Evolutionary conservation across 1,140 invertebrate genomes (phyloP), one percentile per base, ranked within the genome.

Genomic region (Pantala flavescens): DNA sequence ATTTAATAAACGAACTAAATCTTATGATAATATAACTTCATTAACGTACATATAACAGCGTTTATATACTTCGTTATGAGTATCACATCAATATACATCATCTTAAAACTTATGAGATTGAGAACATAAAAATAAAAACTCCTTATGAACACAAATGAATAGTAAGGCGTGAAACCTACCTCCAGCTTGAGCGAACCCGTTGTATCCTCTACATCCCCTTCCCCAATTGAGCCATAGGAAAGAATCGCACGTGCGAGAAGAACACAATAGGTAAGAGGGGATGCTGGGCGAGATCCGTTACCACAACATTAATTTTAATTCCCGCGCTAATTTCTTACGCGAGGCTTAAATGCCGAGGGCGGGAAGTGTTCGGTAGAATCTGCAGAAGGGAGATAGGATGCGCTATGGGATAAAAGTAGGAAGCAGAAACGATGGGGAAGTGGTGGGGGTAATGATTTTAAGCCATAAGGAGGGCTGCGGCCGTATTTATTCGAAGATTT

Each of bases 221-320:
- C 9, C 9, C 28, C 28, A 36, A 63, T 19, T 63, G 49, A 63
- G 49, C 1, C 5, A 12, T 1, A 12, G 28, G 12, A 21, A 63
- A 21, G 12, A 63, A 63, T 19, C 12, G 49, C n/a, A 21, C 12
- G 16, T 19, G 49, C 49, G 49, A 63, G 49, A 63, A 12, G 49
- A 63, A 63, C 5, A 63, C 49, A 63, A 63, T 63, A 63, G 49
- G 49, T 7, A 21, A 14, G 5, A 63, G 49, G 49, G 49, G 49
- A 21, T 63, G 49, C 5, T 5, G 49, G 49, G 49, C 12, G n/a
- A 63, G 49, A 21, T 21, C 14, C 49, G 49, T 63, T 63, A 63
- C 49, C 49, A 63, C 49, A 21, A 63, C 49, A 63, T 63, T 63
- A 63, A 63, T 63, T 63, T 63, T 63, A 63, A 63, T 63, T 63